A percentile compares a stretch with the other conserved stretches of the same genome.
Conservation (phyloP, 2,113 vertebrate genomes). For the Callithrix jacchus region DNA sequence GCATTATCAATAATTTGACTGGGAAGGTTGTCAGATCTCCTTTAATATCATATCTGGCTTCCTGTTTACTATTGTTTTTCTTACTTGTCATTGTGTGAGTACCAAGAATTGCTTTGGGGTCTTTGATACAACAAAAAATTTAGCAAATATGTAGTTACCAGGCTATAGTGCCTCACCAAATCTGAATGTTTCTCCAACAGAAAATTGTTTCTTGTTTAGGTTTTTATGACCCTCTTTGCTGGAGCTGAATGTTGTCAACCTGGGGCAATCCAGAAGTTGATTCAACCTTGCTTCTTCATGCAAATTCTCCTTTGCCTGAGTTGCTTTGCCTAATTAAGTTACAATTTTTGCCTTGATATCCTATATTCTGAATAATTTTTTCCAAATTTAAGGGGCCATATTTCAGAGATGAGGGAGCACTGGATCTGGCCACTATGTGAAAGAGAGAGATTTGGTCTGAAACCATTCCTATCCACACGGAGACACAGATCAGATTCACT, state of each 20-base stretch:
- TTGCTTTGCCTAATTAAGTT: conserved; percentile 41
- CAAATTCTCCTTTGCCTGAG: neutral
- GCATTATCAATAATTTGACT: neutral
- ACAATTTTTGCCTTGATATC: neutral
- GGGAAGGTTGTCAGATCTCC: neutral
- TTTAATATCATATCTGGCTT: neutral
- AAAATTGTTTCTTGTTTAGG: neutral
- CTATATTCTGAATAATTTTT: neutral
- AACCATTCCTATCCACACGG: neutral
- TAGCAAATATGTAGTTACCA: neutral
- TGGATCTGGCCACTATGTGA: neutral
- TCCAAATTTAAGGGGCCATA: neutral
- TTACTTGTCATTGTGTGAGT: neutral
- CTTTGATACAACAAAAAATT: neutral
- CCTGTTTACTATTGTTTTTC: neutral
- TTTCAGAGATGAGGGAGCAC: neutral
- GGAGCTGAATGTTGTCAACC: neutral
- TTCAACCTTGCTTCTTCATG: neutral
- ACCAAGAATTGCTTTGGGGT: neutral
- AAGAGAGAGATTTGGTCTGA: neutral
- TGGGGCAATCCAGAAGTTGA: neutral
- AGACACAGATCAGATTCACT: neutral
- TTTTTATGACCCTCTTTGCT: neutral
- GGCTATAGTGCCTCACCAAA: neutral
- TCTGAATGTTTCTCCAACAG: neutral